Evolutionary conservation across 2,888 invertebrate species (phyloP).

Genomic region (Habrosyne pyritoides): DNA sequence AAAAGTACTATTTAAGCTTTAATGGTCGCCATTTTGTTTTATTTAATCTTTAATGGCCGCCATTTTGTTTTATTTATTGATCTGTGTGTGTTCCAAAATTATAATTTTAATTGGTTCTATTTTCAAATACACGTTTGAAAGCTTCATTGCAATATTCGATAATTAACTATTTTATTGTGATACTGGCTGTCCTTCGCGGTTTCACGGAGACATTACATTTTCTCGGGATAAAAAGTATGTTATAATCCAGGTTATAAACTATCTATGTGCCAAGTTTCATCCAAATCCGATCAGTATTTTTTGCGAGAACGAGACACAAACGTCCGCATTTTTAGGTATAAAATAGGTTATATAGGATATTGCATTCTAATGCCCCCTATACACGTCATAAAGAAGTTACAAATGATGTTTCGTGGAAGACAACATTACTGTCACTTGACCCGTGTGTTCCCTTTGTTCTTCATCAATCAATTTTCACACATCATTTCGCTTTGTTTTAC

Average conservation of each 20-base stretch:
- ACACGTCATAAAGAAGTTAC: neutral
- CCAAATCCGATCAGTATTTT: too few species aligned
- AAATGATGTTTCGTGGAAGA: neutral
- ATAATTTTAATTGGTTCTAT: conserved; percentile 18
- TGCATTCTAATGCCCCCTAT: neutral
- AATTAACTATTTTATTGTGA: neutral
- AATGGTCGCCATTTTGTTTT: too few species aligned
- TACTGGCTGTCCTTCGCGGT: too few species aligned
- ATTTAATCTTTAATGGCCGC: neutral
- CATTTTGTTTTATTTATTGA: conserved; percentile 35
- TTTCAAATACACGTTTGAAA: neutral
- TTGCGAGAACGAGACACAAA: too few species aligned
- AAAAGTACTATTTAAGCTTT: neutral
- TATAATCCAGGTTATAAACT: too few species aligned
- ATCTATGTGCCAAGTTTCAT: too few species aligned
- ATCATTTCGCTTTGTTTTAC: neutral
- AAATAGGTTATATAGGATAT: neutral
- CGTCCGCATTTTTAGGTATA: too few species aligned
- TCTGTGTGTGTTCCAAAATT: conserved; percentile 16
- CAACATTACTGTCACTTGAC: neutral
- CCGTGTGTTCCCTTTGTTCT: neutral
- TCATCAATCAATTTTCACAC: neutral
- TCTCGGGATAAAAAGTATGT: too few species aligned
- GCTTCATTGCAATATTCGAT: neutral
- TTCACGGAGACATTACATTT: too few species aligned